Percentiles rank a stretch among this genome's conserved stretches.
Evolutionary conservation across 2,797 vertebrate species (phyloP).

Genomic region (Strix occidentalis): DNA sequence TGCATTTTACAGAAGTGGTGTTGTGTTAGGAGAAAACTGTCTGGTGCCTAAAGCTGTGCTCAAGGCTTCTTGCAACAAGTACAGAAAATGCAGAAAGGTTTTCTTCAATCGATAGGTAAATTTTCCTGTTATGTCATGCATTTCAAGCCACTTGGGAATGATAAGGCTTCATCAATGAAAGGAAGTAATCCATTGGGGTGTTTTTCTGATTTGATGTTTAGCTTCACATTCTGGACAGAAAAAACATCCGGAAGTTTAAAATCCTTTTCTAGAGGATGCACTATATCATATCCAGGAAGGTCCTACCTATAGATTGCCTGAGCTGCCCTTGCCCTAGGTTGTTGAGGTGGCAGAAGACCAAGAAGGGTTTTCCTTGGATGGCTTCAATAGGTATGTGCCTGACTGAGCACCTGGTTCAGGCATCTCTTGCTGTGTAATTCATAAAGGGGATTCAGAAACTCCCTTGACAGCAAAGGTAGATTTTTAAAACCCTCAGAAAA

Average conservation of each 20-base stretch:
- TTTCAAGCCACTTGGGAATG: neutral
- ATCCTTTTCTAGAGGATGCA: neutral
- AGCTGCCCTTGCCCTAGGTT: neutral
- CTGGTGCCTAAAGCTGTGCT: neutral
- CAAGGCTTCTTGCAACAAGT: neutral
- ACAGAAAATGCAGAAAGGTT: neutral
- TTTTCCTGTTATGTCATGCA: neutral
- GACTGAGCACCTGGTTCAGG: neutral
- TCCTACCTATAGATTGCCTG: neutral
- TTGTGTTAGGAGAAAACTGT: neutral
- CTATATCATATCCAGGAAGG: neutral
- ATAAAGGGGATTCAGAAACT: neutral
- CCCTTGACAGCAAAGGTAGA: neutral
- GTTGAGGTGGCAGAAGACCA: neutral
- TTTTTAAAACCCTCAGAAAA: neutral
- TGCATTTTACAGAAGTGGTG: neutral
- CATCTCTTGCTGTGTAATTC: neutral
- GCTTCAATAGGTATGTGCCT: neutral
- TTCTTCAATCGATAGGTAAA: neutral
- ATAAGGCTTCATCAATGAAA: neutral
- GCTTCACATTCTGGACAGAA: neutral
- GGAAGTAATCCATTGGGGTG: neutral
- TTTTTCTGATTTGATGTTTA: neutral
- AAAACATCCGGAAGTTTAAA: neutral
- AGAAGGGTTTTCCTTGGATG: neutral